Conservation (phyloP, 2,888 invertebrate genomes). For the Drosophila parthenogenetica region DNA sequence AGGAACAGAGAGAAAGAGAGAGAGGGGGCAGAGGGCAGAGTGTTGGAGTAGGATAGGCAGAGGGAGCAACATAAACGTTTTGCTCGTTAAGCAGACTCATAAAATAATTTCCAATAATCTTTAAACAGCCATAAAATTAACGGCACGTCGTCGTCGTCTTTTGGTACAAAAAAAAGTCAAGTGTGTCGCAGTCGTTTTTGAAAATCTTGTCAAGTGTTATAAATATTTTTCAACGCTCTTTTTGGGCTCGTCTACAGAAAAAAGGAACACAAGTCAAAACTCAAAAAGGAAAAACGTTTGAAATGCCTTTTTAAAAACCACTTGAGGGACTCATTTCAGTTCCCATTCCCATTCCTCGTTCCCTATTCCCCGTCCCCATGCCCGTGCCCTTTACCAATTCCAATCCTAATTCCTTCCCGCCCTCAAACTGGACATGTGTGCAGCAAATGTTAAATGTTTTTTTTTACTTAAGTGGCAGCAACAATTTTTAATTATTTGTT, state of each 20-base stretch:
- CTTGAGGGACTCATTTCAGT: constrained; percentile 52
- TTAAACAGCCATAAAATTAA: constrained; percentile 77
- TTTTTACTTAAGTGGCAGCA: constrained; percentile 40
- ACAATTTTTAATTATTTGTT: constrained; percentile 29
- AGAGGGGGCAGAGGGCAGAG: constrained; percentile 10
- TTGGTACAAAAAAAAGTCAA: constrained; percentile 48
- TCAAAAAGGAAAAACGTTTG: constrained; percentile 58
- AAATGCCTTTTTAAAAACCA: constrained; percentile 60
- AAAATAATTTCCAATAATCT: constrained; percentile 81
- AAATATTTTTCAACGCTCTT: constrained; percentile 73
- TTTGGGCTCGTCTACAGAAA: constrained; percentile 23
- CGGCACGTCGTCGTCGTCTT: constrained; percentile 66
- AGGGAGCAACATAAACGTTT: constrained; percentile 50
- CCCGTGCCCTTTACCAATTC: background rate
- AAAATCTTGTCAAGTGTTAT: constrained; percentile 78
- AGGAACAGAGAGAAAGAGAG: background rate
- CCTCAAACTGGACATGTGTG: constrained; percentile 58
- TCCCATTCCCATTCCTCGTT: constrained; percentile 10
- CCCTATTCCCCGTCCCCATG: constrained; percentile 3
- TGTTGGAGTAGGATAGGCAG: background rate
- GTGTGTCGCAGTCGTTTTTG: constrained; percentile 57
- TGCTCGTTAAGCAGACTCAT: constrained; percentile 71
- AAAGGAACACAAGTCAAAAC: constrained; percentile 21
- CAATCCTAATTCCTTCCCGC: constrained; percentile 31
- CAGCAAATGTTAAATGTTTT: constrained; percentile 69